These are phyloP conservation scores for Urocitellus parryii DNA, from an alignment of 2,113 vertebrate genomes.

Conservation along the genomic window DNA sequence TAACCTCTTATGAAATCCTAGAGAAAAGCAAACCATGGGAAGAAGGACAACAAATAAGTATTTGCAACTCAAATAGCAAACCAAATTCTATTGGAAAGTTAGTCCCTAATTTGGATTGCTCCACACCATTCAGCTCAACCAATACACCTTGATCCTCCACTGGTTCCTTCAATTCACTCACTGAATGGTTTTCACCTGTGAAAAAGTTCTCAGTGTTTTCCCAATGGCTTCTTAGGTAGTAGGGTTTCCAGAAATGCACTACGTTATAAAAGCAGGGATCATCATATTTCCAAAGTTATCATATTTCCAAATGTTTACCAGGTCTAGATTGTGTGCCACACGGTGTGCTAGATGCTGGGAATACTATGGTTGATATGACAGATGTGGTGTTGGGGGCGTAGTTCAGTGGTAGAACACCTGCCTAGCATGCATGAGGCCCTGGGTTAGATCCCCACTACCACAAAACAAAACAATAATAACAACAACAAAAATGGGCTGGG, in stretches of 20 bases:
- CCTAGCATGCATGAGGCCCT: not conserved
- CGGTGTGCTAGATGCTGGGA: not conserved
- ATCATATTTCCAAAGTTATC: not conserved
- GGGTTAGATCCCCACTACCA: not conserved
- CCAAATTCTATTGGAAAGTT: not conserved
- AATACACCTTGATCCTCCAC: not conserved
- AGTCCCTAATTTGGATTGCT: not conserved
- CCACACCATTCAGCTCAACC: not conserved
- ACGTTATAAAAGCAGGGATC: conserved; percentile 20
- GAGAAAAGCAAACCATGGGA: not conserved
- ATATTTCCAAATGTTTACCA: not conserved
- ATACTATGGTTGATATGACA: not conserved
- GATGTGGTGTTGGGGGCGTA: not conserved
- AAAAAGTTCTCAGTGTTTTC: not conserved
- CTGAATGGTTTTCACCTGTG: not conserved
- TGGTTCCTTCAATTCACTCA: not conserved
- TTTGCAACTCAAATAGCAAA: conserved; percentile 3
- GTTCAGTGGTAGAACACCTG: not conserved
- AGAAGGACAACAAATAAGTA: not conserved
- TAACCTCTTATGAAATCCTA: not conserved
- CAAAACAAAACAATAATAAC: not conserved
- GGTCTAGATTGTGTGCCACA: not conserved
- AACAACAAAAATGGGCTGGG: too few species aligned
- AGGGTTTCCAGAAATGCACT: not conserved
- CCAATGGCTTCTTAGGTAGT: not conserved